These are phyloP conservation scores for Paradisaea rubra DNA, from an alignment of 2,113 vertebrate genomes.

Conservation along the genomic window DNA sequence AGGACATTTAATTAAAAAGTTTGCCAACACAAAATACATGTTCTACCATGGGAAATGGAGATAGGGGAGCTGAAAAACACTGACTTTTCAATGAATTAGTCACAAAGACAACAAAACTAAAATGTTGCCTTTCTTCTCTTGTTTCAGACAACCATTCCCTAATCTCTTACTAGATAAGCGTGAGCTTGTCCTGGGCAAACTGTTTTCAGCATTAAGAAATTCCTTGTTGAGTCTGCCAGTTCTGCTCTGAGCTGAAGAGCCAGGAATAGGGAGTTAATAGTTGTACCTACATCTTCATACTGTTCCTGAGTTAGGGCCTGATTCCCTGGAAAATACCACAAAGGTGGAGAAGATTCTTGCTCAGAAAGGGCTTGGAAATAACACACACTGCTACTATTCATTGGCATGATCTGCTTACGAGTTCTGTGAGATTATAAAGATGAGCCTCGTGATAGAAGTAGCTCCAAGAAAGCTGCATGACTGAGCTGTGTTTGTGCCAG, in stretches of 20 bases:
- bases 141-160: not conserved
- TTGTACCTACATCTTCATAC: not conserved
- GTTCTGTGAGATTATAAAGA: conserved; percentile 6
- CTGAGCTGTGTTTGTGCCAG: conserved; percentile 7
- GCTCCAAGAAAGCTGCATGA: not conserved
- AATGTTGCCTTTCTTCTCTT: not conserved
- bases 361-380: not conserved
- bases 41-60: not conserved
- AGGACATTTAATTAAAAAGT: not conserved
- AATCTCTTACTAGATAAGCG: not conserved
- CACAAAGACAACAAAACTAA: not conserved
- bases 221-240: not conserved
- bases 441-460: not conserved
- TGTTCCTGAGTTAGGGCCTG: not conserved
- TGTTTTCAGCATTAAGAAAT: not conserved
- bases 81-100: not conserved
- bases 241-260: not conserved
- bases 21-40: not conserved
- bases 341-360: not conserved
- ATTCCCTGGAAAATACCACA: not conserved
- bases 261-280: not conserved
- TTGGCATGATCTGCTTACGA: not conserved
- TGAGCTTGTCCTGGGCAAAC: not conserved
- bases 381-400: not conserved
- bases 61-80: not conserved